These are phyloP conservation scores for Lepidothrix coronata DNA, from an alignment of 2,113 vertebrate species.

Conservation along the genomic window DNA sequence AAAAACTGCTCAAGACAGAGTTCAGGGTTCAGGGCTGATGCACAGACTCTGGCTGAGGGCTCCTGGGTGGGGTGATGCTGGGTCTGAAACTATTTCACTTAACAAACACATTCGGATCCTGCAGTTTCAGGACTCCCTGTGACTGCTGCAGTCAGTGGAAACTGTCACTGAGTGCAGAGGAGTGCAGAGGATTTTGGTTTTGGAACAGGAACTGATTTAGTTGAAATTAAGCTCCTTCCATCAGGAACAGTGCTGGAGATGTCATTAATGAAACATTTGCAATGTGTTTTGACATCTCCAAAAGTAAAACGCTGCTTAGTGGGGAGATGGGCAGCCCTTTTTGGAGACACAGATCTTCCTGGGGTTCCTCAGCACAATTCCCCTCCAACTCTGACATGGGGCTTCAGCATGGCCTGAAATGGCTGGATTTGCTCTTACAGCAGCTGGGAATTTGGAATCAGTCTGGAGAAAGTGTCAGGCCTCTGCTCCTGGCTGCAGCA, in stretches of 20 bases:
- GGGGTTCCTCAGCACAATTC: background rate
- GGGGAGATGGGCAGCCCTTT: background rate
- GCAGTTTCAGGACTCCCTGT: background rate
- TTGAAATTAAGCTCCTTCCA: background rate
- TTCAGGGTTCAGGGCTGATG: background rate
- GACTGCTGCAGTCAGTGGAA: background rate
- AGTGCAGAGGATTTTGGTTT: background rate
- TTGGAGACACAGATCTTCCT: background rate
- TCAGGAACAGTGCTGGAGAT: background rate
- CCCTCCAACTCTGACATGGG: background rate
- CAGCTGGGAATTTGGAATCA: background rate
- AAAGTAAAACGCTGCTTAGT: background rate
- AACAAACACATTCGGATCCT: background rate
- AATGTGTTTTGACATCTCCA: background rate
- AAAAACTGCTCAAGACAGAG: background rate
- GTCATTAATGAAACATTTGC: background rate
- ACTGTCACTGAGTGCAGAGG: fast-evolving
- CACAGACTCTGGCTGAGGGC: background rate
- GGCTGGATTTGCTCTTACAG: background rate
- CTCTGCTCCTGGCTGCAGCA: background rate
- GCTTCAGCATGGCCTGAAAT: background rate
- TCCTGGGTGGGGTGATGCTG: background rate
- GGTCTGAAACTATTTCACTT: background rate
- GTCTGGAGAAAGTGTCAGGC: background rate
- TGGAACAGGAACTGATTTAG: background rate